These are phyloP conservation scores for Drosophila neocordata DNA, from an alignment of 1,140 invertebrate genomes.

Conservation along the genomic window DNA sequence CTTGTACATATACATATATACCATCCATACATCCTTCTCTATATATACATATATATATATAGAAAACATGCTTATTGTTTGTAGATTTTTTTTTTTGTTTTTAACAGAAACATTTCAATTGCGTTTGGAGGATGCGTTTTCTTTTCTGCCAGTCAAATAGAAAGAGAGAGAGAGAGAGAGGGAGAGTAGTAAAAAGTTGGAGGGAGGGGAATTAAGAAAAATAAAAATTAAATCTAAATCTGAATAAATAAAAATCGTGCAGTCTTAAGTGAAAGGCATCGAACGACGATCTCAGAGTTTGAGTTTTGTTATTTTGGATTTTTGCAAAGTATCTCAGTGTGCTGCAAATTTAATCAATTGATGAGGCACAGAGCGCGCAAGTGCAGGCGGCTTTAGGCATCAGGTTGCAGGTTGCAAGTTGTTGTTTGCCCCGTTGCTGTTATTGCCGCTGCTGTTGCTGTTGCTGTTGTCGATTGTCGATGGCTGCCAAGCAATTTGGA, in stretches of 20 bases:
- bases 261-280: slow-evolving; percentile 76
- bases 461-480: slow-evolving; percentile 30
- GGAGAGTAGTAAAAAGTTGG: slow-evolving; percentile 5
- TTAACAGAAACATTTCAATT: slow-evolving; percentile 66
- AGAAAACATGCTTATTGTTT: slow-evolving; percentile 74
- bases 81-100: slow-evolving; percentile 46
- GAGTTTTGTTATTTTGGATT: slow-evolving; percentile 1
- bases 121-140: slow-evolving; percentile 55
- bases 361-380: slow-evolving; percentile 61
- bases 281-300: slow-evolving; percentile 65
- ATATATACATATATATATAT: slow-evolving; percentile 22
- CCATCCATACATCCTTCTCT: too few species aligned
- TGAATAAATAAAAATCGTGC: slow-evolving; percentile 81
- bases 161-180: background rate
- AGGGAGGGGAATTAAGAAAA: slow-evolving; percentile 13
- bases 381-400: slow-evolving; percentile 2
- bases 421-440: slow-evolving; percentile 65
- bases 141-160: too few species aligned
- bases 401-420: slow-evolving; percentile 50
- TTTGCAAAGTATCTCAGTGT: slow-evolving; percentile 60
- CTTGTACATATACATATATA: slow-evolving; percentile 54
- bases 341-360: slow-evolving; percentile 80
- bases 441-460: slow-evolving; percentile 26
- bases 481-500: slow-evolving; percentile 73
- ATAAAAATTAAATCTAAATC: slow-evolving; percentile 75